Evolutionary conservation across 2,113 vertebrate genomes (phyloP).

Genomic region (Scatophagus argus): DNA sequence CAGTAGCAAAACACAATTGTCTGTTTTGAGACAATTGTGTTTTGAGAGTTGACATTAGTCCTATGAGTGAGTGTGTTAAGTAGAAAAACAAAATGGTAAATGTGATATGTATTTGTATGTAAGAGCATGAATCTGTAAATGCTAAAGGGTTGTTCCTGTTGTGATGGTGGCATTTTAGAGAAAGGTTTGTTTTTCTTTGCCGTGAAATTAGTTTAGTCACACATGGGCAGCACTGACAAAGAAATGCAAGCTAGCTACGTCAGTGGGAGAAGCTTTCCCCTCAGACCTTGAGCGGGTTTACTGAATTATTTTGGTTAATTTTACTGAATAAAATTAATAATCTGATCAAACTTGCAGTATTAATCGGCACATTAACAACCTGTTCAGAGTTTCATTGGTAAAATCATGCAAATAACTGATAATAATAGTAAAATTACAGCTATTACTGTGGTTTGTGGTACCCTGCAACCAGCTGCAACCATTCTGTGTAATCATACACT

Average conservation of each 20-base stretch:
- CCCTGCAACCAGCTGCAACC: not conserved
- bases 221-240: constrained; percentile 62
- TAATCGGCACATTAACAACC: not conserved
- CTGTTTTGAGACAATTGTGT: too few relatives aligned
- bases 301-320: not conserved
- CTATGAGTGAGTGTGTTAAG: not conserved
- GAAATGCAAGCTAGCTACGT: constrained; percentile 68
- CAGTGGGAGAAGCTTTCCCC: constrained; percentile 42
- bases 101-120: constrained; percentile 65
- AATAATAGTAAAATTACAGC: not conserved
- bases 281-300: constrained; percentile 15
- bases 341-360: not conserved
- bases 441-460: not conserved
- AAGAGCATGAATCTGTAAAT: constrained; percentile 52
- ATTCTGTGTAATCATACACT: not conserved
- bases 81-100: not conserved
- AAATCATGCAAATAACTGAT: not conserved
- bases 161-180: constrained; percentile 63
- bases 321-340: constrained; percentile 5
- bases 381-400: not conserved
- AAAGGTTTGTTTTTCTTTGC: constrained; percentile 61
- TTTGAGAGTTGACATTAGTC: constrained; percentile 37
- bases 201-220: constrained; percentile 68
- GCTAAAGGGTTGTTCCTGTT: constrained; percentile 62
- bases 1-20: not conserved